phyloP scores from a whole-genome alignment of 92 coral and sea anemone species.

The Bergia sp. region DNA sequence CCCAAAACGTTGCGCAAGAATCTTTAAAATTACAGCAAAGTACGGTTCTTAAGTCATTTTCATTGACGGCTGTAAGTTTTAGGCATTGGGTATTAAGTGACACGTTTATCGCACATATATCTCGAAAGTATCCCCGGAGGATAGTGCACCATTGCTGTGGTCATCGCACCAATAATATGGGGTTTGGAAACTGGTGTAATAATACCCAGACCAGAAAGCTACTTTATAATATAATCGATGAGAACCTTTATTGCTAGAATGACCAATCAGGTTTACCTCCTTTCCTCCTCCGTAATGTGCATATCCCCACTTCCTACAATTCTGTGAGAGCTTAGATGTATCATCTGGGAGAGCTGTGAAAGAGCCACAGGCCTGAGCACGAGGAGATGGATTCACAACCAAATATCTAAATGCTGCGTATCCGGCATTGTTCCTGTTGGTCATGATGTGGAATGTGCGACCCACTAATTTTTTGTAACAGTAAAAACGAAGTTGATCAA shows the following conservation, averaged over 20 bases:
- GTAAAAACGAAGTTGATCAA: not conserved
- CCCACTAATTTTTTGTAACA: too few relatives aligned
- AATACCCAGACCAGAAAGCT: not conserved
- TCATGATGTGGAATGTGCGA: conserved; percentile 38
- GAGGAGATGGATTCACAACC: not conserved
- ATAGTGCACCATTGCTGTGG: not conserved
- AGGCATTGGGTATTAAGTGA: too few relatives aligned
- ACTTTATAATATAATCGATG: not conserved
- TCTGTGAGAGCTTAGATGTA: not conserved
- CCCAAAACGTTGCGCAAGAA: too few relatives aligned
- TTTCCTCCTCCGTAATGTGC: not conserved
- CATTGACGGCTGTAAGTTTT: too few relatives aligned
- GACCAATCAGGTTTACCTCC: not conserved
- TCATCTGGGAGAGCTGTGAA: conserved; percentile 24
- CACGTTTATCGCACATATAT: conserved; percentile 8
- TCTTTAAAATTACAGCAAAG: too few relatives aligned
- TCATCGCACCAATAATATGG: not conserved
- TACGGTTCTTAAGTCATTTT: too few relatives aligned
- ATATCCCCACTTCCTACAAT: conserved; percentile 11
- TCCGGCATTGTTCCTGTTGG: conserved; percentile 10
- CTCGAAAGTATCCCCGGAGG: conserved; percentile 12
- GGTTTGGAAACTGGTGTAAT: not conserved
- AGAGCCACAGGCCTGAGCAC: conserved; percentile 26
- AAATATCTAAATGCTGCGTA: conserved; percentile 6
- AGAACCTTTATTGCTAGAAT: not conserved